Base-by-base conservation (phyloP, 2,113 vertebrate species). In the Gobiocypris rarus region DNA sequence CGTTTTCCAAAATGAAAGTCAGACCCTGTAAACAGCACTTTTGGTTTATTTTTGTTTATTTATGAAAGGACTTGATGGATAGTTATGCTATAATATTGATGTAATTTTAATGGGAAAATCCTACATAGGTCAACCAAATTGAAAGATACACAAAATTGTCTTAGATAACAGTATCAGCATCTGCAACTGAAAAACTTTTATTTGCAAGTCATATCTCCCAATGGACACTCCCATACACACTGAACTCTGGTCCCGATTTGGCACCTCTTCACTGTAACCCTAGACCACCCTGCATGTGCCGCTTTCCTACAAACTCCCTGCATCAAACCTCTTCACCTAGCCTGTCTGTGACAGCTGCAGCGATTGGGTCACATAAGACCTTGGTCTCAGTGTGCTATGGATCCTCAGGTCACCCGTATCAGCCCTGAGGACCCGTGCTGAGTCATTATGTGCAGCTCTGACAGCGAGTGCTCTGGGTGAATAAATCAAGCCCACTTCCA, bases 341-440 rank as follows among this genome's bases (percentile, higher is more conserved):
- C n/a, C 34, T 14, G 63, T 76, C 45, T 76, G 43, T 70, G 88
- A 86, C 92, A 92, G 91, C 91, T 93, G 89, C 90, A 85, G 73
- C 63, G 82, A 80, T 65, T 73, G 50, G 75, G 75, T 87, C 83
- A 81, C 24, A 56, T 86, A 81, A 82, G 79, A 19, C 69, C 10
- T 43, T 48, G n/a, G 14, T 26, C 31, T 43, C 52, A 7, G 41
- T 75, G 81, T 56, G 41, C 87, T 84, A 48, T 86, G 69, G 63
- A 70, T 84, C 75, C 22, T 76, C 54, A 50, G 41, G 85, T 89
- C 63, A 70, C 24, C 56, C 50, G 79, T 48, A 52, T 71, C 74
- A 41, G 65, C 77, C 81, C 45, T 15, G 41, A 26, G 50, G 10
- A 45, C 41, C n/a, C 15, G 26, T 69, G 71, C 70, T 77, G 85